Conservation (phyloP, 2,113 vertebrate species). For the Osmerus eperlanus region DNA sequence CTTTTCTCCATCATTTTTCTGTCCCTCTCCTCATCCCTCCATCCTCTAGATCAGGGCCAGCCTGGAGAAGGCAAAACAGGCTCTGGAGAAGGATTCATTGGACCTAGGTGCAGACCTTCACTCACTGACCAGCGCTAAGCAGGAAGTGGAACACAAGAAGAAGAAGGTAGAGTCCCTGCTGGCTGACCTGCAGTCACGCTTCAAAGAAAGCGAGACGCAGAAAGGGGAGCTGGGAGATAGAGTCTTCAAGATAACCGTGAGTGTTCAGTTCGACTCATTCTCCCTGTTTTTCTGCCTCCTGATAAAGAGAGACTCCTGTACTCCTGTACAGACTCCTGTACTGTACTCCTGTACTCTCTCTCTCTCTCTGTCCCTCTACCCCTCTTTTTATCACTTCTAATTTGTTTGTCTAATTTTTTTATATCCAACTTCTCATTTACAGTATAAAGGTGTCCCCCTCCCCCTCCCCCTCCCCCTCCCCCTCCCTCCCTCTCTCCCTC, state of each 20-base stretch:
- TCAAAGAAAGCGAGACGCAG: slow-evolving; percentile 78
- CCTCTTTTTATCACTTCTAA: not conserved
- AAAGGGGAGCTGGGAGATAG: slow-evolving; percentile 83
- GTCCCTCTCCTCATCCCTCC: not conserved
- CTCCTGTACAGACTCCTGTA: no score
- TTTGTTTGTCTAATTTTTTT: no score
- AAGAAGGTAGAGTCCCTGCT: slow-evolving; percentile 91
- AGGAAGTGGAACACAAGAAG: slow-evolving; percentile 91
- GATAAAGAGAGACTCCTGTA: no score
- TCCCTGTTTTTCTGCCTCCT: not conserved
- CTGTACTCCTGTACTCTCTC: no score
- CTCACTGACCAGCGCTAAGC: slow-evolving; percentile 77
- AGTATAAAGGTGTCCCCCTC: not conserved
- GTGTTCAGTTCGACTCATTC: slow-evolving; percentile 13
- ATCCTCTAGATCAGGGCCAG: slow-evolving; percentile 78
- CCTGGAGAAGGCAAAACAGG: slow-evolving; percentile 89
- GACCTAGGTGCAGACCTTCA: slow-evolving; percentile 80
- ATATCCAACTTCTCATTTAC: no score
- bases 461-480: not conserved
- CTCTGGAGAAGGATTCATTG: slow-evolving; percentile 82
- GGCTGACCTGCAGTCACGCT: slow-evolving; percentile 83
- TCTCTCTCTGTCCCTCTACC: not conserved
- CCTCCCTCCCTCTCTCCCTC: not conserved
- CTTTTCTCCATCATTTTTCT: not conserved
- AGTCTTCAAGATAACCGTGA: slow-evolving; percentile 83